Conservation (phyloP, 37 sponge, comb jelly and placozoan species). For the Halisarca cf. caerulea region DNA sequence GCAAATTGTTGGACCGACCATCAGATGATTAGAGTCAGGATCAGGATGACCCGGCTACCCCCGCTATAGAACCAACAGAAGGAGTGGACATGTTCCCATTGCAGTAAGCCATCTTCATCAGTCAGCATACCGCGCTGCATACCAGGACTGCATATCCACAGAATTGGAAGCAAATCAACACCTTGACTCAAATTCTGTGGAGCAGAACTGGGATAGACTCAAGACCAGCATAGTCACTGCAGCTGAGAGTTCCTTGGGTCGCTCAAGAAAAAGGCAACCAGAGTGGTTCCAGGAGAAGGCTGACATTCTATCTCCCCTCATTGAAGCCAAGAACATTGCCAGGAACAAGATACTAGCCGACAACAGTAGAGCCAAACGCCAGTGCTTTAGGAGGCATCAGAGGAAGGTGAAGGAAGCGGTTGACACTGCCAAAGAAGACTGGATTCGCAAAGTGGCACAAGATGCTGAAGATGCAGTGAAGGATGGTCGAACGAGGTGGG, state of each 20-base stretch:
- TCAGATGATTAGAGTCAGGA: not conserved
- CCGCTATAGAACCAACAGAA: not conserved
- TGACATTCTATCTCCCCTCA: constrained; percentile 22
- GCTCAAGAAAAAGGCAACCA: constrained; percentile 26
- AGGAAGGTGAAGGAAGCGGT: constrained; percentile 49
- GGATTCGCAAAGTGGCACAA: constrained; percentile 23
- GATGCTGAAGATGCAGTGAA: constrained; percentile 31
- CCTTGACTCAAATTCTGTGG: no score
- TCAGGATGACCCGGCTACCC: no score
- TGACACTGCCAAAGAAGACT: constrained; percentile 18
- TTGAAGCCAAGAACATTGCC: constrained; percentile 33
- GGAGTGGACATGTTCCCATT: not conserved
- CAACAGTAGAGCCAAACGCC: not conserved
- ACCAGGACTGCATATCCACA: not conserved
- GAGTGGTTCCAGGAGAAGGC: constrained; percentile 39
- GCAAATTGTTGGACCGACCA: no score
- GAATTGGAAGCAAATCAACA: not conserved
- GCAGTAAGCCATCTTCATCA: no score
- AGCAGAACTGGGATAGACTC: no score
- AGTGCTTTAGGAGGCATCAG: constrained; percentile 28
- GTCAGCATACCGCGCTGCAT: not conserved
- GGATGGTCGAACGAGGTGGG: constrained; percentile 29
- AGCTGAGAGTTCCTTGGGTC: no score
- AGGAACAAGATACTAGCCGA: not conserved
- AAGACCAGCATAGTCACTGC: no score